Evolutionary conservation across 1,140 invertebrate species (phyloP).

Genomic region (Diachasma alloeum): DNA sequence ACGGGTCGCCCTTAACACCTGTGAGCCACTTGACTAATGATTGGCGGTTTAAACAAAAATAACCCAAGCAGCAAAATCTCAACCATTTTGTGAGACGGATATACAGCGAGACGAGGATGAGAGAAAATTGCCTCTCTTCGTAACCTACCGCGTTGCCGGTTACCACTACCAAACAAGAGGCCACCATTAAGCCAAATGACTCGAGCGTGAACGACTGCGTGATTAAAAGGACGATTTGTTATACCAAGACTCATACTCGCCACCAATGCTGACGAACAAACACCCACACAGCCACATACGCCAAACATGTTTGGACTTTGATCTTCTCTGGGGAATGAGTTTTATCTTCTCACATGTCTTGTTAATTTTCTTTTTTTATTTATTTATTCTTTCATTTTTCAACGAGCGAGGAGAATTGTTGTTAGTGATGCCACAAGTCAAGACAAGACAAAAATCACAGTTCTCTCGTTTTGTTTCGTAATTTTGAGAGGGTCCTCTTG

Average conservation of each 20-base stretch:
- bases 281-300: conserved; percentile 3
- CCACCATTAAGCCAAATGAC: conserved; percentile 37
- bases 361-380: background rate
- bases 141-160: conserved; percentile 31
- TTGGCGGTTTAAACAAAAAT: conserved; percentile 32
- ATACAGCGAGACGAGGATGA: background rate
- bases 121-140: conserved; percentile 30
- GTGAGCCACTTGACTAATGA: conserved; percentile 30
- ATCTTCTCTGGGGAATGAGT: background rate
- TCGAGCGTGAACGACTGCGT: conserved; percentile 35
- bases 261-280: background rate
- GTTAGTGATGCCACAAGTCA: no score
- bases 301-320: background rate
- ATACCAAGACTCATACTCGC: conserved; percentile 4
- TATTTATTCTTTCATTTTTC: no score
- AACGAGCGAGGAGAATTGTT: no score
- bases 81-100: background rate
- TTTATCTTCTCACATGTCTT: background rate
- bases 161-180: conserved; percentile 27
- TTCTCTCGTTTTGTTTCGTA: no score
- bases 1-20: conserved; percentile 5
- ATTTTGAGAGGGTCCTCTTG: no score
- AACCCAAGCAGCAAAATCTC: background rate
- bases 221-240: conserved; percentile 37
- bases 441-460: no score